Evolutionary conservation across 1,140 invertebrate genomes (phyloP).

Genomic region (Cyclina sinensis): DNA sequence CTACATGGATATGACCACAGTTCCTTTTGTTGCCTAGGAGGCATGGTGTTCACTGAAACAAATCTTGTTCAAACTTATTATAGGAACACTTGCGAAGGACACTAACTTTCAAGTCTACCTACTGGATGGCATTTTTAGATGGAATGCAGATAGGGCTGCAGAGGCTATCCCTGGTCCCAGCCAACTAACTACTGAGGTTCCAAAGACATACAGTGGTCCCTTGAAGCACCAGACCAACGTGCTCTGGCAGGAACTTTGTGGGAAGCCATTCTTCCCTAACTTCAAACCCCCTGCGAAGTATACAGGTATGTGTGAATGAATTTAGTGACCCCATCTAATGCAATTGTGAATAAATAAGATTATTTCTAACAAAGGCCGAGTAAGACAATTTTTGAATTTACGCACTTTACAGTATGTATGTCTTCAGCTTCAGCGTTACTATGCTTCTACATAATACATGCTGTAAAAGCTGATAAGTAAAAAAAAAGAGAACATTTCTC

Average conservation of each 20-base stretch:
- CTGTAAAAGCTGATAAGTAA: constrained; percentile 22
- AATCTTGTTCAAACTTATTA: too few relatives aligned
- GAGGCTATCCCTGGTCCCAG: background rate
- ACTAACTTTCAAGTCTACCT: constrained; percentile 72
- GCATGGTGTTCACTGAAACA: too few relatives aligned
- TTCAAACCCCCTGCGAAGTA: constrained; percentile 64
- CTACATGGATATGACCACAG: too few relatives aligned
- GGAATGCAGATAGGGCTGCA: constrained; percentile 68
- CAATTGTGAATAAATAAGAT: background rate
- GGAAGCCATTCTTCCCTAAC: too few relatives aligned
- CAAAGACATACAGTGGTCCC: too few relatives aligned
- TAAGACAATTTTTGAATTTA: background rate
- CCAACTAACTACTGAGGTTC: background rate
- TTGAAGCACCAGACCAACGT: too few relatives aligned
- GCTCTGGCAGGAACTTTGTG: too few relatives aligned
- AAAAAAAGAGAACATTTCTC: too few relatives aligned
- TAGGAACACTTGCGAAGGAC: too few relatives aligned
- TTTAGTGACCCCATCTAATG: constrained; percentile 23
- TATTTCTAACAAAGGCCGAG: background rate
- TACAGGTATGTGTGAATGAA: constrained; percentile 67
- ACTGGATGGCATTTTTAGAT: constrained; percentile 68
- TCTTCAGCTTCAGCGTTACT: background rate
- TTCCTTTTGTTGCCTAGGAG: too few relatives aligned
- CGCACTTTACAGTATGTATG: constrained; percentile 12
- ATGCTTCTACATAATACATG: background rate